These are phyloP conservation scores for Cyphomyrus plagiostoma DNA, from an alignment of 2,113 vertebrate genomes.

Conservation along the genomic window DNA sequence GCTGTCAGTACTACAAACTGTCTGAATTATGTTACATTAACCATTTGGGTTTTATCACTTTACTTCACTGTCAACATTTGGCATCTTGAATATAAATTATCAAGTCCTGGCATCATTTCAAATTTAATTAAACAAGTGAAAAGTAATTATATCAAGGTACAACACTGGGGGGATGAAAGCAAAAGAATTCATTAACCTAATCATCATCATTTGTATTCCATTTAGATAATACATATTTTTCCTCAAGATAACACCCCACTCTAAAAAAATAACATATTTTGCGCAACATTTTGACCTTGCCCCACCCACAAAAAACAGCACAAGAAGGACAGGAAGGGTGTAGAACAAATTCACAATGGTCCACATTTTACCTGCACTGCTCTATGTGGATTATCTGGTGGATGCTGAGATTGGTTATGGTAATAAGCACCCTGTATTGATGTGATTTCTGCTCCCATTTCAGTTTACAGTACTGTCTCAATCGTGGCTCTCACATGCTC, in stretches of 20 bases:
- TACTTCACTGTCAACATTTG: constrained; percentile 50
- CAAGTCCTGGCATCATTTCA: constrained; percentile 90
- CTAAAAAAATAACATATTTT: background rate
- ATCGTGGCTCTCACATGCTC: background rate
- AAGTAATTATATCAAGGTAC: constrained; percentile 90
- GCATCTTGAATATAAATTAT: constrained; percentile 2
- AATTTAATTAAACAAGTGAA: constrained; percentile 93
- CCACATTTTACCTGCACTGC: background rate
- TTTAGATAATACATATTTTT: constrained; percentile 64
- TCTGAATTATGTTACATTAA: constrained; percentile 66
- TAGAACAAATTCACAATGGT: background rate
- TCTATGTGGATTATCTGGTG: background rate
- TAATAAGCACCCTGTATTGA: background rate
- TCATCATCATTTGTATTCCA: constrained; percentile 89
- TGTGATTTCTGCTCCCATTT: background rate
- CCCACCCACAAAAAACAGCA: background rate
- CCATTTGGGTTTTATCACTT: constrained; percentile 60
- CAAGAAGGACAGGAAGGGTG: background rate
- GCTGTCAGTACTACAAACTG: constrained; percentile 52
- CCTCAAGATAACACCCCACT: constrained; percentile 42
- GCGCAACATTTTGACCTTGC: background rate
- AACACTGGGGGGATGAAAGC: constrained; percentile 82
- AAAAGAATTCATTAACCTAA: constrained; percentile 97
- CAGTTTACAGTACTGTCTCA: background rate
- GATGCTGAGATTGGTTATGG: background rate